phyloP scores from a whole-genome alignment of 2,797 vertebrate species.

The Sebastiscus albofasciatus region DNA sequence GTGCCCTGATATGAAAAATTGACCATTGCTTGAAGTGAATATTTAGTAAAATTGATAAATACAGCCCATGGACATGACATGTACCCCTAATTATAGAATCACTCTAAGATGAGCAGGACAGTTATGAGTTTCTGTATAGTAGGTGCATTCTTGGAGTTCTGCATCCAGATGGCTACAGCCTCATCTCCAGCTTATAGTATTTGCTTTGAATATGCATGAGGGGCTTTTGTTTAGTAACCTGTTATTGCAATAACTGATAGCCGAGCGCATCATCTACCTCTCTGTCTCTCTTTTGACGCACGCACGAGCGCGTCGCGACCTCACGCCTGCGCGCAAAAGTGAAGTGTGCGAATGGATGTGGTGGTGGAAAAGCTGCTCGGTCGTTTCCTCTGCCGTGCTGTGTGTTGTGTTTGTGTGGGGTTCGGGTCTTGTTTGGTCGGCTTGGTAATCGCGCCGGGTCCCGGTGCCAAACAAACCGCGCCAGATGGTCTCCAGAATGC shows the following conservation, averaged over 20 bases:
- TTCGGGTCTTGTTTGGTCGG: slow-evolving; percentile 58
- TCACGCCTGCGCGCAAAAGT: background rate
- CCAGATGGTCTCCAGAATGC: slow-evolving; percentile 91
- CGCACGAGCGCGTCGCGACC: background rate
- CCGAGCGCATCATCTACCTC: background rate
- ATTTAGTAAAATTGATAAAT: too few species aligned
- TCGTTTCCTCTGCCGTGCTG: slow-evolving; percentile 52
- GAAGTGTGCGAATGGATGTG: slow-evolving; percentile 26
- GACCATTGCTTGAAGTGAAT: too few species aligned
- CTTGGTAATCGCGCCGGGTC: slow-evolving; percentile 84
- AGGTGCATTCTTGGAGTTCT: background rate
- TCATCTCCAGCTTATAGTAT: slow-evolving; percentile 4
- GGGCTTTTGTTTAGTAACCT: background rate
- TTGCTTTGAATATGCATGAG: slow-evolving; percentile 11
- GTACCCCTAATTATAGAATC: too few species aligned
- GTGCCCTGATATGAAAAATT: too few species aligned
- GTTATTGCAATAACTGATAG: background rate
- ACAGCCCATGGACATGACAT: too few species aligned
- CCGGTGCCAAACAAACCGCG: slow-evolving; percentile 86
- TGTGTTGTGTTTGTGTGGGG: slow-evolving; percentile 28
- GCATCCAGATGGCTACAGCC: slow-evolving; percentile 17
- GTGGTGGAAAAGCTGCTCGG: slow-evolving; percentile 29
- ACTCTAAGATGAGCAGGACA: background rate
- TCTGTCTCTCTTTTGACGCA: background rate
- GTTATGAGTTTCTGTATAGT: background rate